Evolutionary conservation across 1,140 invertebrate species (phyloP).

Genomic region (Nomia melanderi): DNA sequence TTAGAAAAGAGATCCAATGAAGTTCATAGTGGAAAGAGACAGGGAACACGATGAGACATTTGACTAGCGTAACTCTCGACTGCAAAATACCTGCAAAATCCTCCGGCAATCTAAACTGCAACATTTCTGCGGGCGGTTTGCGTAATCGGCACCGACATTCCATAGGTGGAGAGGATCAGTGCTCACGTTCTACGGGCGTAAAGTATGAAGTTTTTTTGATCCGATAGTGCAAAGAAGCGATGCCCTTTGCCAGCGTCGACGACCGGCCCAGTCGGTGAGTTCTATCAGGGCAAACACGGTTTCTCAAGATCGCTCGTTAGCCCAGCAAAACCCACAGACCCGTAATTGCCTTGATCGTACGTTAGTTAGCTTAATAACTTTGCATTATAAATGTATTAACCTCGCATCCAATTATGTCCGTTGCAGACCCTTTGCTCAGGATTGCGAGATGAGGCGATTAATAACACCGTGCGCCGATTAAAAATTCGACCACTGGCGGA

Average conservation of each 20-base stretch:
- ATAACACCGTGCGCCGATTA: conserved; percentile 8
- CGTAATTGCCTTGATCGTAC: conserved; percentile 66
- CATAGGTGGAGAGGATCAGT: background rate
- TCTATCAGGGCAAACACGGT: conserved; percentile 36
- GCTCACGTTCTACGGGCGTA: background rate
- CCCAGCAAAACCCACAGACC: conserved; percentile 63
- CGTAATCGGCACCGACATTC: conserved; percentile 4
- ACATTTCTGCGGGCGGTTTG: conserved; percentile 34
- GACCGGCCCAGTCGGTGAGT: conserved; percentile 19
- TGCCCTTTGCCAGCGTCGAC: conserved; percentile 28
- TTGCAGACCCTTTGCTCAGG: conserved; percentile 46
- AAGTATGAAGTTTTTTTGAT: background rate
- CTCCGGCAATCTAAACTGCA: background rate
- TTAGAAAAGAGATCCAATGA: too few relatives aligned
- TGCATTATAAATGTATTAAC: conserved; percentile 72
- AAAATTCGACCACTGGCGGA: background rate
- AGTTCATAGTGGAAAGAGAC: too few relatives aligned
- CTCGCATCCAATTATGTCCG: conserved; percentile 62
- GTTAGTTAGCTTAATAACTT: conserved; percentile 68
- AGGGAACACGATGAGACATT: too few relatives aligned
- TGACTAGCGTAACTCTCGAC: background rate
- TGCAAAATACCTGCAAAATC: background rate
- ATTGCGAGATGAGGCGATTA: conserved; percentile 37
- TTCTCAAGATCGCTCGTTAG: conserved; percentile 67
- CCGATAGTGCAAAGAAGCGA: conserved; percentile 17